A percentile compares a stretch with the other conserved stretches of the same genome.
Evolutionary conservation across 2,113 vertebrate genomes (phyloP).

Genomic region (Tragulus kanchil): DNA sequence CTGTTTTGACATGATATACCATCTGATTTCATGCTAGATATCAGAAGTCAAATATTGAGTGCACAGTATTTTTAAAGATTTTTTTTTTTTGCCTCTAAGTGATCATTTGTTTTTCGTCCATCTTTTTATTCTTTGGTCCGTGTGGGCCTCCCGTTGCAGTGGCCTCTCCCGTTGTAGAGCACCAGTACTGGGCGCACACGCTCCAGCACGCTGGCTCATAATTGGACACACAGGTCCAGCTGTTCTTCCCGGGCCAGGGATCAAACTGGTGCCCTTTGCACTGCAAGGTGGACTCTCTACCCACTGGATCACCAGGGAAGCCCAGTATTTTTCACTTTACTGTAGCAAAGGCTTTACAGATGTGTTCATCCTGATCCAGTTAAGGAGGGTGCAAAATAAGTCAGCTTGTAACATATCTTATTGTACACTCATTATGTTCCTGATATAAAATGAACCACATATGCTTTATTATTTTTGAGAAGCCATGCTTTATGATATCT

Average conservation of each 20-base stretch:
- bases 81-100: too few relatives aligned
- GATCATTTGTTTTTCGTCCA: too few relatives aligned
- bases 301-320: too few relatives aligned
- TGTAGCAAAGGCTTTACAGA: neutral
- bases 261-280: too few relatives aligned
- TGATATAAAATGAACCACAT: neutral
- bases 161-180: too few relatives aligned
- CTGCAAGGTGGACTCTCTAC: too few relatives aligned
- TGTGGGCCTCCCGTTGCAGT: too few relatives aligned
- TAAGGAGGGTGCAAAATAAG: neutral
- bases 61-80: neutral
- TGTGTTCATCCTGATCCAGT: neutral
- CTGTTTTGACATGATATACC: neutral
- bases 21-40: neutral
- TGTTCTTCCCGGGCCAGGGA: too few relatives aligned
- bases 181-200: too few relatives aligned
- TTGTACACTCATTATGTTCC: neutral
- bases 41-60: neutral
- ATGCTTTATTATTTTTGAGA: neutral
- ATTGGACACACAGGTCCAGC: too few relatives aligned
- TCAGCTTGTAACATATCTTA: neutral
- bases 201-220: too few relatives aligned
- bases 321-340: neutral
- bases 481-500: neutral
- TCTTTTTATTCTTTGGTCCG: too few relatives aligned